Base-by-base conservation (phyloP, 1,140 invertebrate species). In the Trichonephila inaurata region DNA sequence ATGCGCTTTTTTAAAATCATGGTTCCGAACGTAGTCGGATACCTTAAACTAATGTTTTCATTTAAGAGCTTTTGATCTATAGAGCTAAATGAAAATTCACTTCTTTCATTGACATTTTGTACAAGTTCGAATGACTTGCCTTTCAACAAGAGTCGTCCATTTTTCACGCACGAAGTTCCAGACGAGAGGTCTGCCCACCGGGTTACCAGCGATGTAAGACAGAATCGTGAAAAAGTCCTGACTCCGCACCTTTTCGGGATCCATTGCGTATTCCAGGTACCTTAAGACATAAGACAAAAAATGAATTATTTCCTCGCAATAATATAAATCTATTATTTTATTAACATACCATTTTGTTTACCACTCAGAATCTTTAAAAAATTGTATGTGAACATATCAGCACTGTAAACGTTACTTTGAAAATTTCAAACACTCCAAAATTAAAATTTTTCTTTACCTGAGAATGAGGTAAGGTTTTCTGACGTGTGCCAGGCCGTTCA, bases 151-250 rank as follows among this genome's bases (percentile, higher is more conserved):
- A 10, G 94, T 82, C 24, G 95, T 85, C 94, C 95, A 96, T 91
- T 96, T 95, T 21, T 95, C 91, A 51, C 95, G 97, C 1, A 98
- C 97, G 96, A 97, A 98, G 95, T 98, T 97, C 98, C 98, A 99
- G 0, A 98, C 97, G 0, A 98, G 95, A 0, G 96, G 95, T 0
- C 97, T 97, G 12, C 98, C 98, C 6, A 97, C 96, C 0, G 98
- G 97, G 95, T 98, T 99, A 0, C 72, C 87, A 0, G 97, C 96
- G 60, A 99, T 97, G 28, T 96, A 96, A 0, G 95, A 95, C 0
- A 99, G 95, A 24, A 98, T 97, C 0, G 96, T 97, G 85, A 98
- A 97, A 95, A 98, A 98, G 96, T 99, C 98, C 95, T 99, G 98
- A 14, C 97, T 96, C 40, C 98, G 96, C 0, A 99, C 97, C 89